phyloP scores from a whole-genome alignment of 2,888 invertebrate species.

The Bursaphelenchus okinawaensis region DNA sequence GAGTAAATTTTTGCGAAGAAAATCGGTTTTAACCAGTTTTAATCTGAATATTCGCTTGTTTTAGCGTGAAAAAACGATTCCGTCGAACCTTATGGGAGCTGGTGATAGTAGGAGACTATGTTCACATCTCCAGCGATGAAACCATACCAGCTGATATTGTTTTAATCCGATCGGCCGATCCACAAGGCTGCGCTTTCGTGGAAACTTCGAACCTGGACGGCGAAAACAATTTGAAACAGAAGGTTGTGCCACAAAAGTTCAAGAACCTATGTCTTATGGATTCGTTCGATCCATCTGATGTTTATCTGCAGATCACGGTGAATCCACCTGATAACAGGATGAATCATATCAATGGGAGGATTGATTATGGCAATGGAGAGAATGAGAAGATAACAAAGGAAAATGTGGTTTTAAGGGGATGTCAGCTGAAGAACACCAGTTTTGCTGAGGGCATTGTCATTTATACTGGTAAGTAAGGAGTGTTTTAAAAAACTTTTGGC shows the following conservation, averaged over 20 bases:
- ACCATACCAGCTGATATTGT: constrained; percentile 91
- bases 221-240: constrained; percentile 87
- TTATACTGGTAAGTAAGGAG: constrained; percentile 69
- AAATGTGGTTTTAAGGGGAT: constrained; percentile 84
- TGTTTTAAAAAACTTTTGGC: not conserved
- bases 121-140: constrained; percentile 92
- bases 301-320: constrained; percentile 78
- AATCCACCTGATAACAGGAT: constrained; percentile 91
- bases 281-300: constrained; percentile 58
- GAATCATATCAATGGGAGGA: constrained; percentile 80
- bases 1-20: not conserved
- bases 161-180: constrained; percentile 51
- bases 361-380: constrained; percentile 54
- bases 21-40: not conserved
- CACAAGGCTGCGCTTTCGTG: constrained; percentile 81
- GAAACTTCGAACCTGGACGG: constrained; percentile 95
- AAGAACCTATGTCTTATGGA: constrained; percentile 64
- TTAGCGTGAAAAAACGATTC: constrained; percentile 29
- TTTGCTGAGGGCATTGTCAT: constrained; percentile 92
- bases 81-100: constrained; percentile 70
- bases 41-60: not conserved
- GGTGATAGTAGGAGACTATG: constrained; percentile 83
- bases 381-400: constrained; percentile 79
- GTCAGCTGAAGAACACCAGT: constrained; percentile 89
- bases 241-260: constrained; percentile 59